Conservation (phyloP, 2,797 vertebrate species). For the Chiloscyllium punctatum region DNA sequence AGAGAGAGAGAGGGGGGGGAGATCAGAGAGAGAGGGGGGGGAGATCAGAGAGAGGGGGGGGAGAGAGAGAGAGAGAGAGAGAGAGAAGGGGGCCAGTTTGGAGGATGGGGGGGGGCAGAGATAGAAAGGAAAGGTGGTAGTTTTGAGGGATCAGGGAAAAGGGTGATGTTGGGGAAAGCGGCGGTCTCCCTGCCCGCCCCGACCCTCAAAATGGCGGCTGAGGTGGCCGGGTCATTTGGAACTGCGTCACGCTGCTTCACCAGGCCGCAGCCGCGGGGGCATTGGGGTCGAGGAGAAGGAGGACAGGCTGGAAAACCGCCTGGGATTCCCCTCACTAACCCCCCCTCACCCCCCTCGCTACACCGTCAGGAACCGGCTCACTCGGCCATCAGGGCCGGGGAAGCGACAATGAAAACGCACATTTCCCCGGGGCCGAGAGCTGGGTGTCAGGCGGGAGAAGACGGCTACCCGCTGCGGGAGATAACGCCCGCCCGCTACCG, state of each 20-base stretch:
- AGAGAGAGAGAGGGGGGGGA: not conserved
- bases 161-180: not conserved
- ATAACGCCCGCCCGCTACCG: too few relatives aligned
- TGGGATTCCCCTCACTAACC: fast-evolving
- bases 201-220: conserved; percentile 13
- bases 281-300: not conserved
- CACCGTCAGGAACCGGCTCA: too few relatives aligned
- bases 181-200: not conserved
- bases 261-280: too few relatives aligned
- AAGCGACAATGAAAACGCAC: too few relatives aligned
- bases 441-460: too few relatives aligned
- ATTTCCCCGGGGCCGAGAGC: too few relatives aligned
- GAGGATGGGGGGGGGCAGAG: not conserved
- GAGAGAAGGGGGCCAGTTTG: too few relatives aligned
- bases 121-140: too few relatives aligned
- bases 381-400: too few relatives aligned
- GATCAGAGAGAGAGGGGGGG: fast-evolving
- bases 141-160: not conserved
- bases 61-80: too few relatives aligned
- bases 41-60: too few relatives aligned
- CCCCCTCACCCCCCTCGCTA: not conserved
- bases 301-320: not conserved
- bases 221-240: not conserved
- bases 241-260: not conserved
- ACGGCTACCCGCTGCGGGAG: too few relatives aligned